Evolutionary conservation across 2,888 invertebrate species (phyloP), one percentile per base, ranked within the genome.

Genomic region (Pammene fasciana): DNA sequence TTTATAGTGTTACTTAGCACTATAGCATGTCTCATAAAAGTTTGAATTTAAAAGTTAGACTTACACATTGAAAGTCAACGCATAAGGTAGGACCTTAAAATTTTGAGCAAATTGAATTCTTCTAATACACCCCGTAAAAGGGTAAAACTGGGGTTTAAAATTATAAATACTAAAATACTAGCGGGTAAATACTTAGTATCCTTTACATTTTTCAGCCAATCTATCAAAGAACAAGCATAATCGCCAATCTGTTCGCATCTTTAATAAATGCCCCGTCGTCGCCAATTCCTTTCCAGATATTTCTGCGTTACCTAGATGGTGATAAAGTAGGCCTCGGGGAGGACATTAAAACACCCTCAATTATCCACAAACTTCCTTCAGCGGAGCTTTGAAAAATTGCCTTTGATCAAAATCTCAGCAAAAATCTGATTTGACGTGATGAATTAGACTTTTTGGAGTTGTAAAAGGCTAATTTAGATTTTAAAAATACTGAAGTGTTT

Each of bases 321-420:
- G 54, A 54, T 43, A 54, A 64, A 64, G 43, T 54, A 41, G 43
- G 26, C 64, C 64, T 34, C 26, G 0, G 64, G 43, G 61, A 48
- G 13, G 54, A 8, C 54, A 64, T 64, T 64, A 64, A 41, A 64
- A n/a, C 26, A n/a, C 54, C 41, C 52, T 54, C 54, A 64, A 54
- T 64, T 54, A 18, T 64, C 54, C 5, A 54, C 43, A 54, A 43
- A 43, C n/a, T 52, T 52, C 14, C 34, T 52, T 64, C 41, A 52
- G 5, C 38, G 8, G 11, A 9, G 11, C 52, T 52, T 62, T 52
- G 52, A 52, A 14, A 62, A 26, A 62, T 62, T 52, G 41, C 52
- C 41, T 16, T 62, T 16, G 62, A 38, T 16, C 41, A n/a, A 52
- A 26, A 52, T 52, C 18, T 36, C 36, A 14, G 14, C 0, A 14